Percentiles rank a stretch among this genome's conserved stretches.
Conservation (phyloP, 2,888 invertebrate genomes). For the Cordylochernes scorpioides region DNA sequence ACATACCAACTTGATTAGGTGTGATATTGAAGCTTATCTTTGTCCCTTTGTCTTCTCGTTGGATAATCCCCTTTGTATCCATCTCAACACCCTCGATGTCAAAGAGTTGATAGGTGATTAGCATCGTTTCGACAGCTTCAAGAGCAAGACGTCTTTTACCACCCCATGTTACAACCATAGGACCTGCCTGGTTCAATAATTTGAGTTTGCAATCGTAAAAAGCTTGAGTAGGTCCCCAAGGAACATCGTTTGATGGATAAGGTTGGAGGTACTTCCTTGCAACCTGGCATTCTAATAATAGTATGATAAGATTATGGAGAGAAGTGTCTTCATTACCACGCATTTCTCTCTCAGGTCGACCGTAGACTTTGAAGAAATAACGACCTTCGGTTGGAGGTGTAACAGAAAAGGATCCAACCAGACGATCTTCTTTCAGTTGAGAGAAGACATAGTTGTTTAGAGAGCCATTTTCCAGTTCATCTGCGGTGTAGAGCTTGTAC, state of each 20-base stretch:
- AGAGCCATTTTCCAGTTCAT: slow-evolving; percentile 17
- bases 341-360: slow-evolving; percentile 17
- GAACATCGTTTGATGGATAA: slow-evolving; percentile 16
- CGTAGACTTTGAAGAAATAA: slow-evolving; percentile 23
- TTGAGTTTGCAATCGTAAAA: slow-evolving; percentile 17
- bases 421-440: slow-evolving; percentile 17
- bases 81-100: slow-evolving; percentile 15
- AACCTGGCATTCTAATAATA: slow-evolving; percentile 16
- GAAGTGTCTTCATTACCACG: slow-evolving; percentile 14
- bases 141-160: slow-evolving; percentile 16
- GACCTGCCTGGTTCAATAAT: slow-evolving; percentile 16
- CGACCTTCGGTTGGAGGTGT: slow-evolving; percentile 23
- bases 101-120: slow-evolving; percentile 14
- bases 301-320: slow-evolving; percentile 17
- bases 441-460: slow-evolving; percentile 19
- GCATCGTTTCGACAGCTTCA: slow-evolving; percentile 13
- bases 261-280: slow-evolving; percentile 16
- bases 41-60: slow-evolving; percentile 14
- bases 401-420: slow-evolving; percentile 19
- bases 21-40: slow-evolving; percentile 14
- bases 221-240: slow-evolving; percentile 18
- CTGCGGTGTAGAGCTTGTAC: slow-evolving; percentile 17
- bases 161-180: slow-evolving; percentile 17
- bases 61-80: slow-evolving; percentile 13
- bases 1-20: slow-evolving; percentile 15